Percentiles rank a stretch among this genome's conserved stretches.
These are phyloP conservation scores for Botia kubotai DNA, from an alignment of 2,797 vertebrate genomes.

Conservation along the genomic window DNA sequence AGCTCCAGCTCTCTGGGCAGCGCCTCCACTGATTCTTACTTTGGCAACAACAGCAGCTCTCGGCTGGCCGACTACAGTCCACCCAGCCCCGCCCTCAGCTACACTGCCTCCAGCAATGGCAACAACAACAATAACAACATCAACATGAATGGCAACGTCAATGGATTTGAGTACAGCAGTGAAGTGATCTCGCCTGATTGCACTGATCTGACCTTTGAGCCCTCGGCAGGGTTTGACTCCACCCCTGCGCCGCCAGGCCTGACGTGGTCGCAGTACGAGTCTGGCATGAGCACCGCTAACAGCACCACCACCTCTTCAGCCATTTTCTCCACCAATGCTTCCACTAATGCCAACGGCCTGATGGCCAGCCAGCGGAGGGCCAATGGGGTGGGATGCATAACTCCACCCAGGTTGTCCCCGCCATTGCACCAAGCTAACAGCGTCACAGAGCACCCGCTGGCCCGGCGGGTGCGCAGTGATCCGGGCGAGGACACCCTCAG, in stretches of 20 bases:
- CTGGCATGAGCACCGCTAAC: conserved; percentile 68
- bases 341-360: conserved; percentile 78
- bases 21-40: conserved; percentile 93
- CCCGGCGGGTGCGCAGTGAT: conserved; percentile 88
- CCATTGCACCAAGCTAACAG: conserved; percentile 77
- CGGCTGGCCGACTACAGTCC: conserved; percentile 91
- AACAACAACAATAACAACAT: conserved; percentile 81
- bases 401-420: conserved; percentile 82
- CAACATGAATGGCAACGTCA: conserved; percentile 74
- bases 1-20: conserved; percentile 94
- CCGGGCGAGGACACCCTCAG: conserved; percentile 81
- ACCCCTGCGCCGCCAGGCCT: conserved; percentile 82
- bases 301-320: conserved; percentile 67
- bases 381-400: conserved; percentile 73
- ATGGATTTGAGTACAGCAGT: conserved; percentile 80
- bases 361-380: conserved; percentile 72
- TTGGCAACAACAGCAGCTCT: conserved; percentile 81
- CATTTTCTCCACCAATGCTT: conserved; percentile 69
- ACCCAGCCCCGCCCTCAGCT: conserved; percentile 89
- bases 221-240: conserved; percentile 82
- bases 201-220: conserved; percentile 83
- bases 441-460: conserved; percentile 81
- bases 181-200: conserved; percentile 86
- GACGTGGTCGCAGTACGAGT: conserved; percentile 87
- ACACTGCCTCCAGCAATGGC: conserved; percentile 82